Evolutionary conservation across 2,797 vertebrate species (phyloP), one percentile per base, ranked within the genome.

Genomic region (Peromyscus aztecus): DNA sequence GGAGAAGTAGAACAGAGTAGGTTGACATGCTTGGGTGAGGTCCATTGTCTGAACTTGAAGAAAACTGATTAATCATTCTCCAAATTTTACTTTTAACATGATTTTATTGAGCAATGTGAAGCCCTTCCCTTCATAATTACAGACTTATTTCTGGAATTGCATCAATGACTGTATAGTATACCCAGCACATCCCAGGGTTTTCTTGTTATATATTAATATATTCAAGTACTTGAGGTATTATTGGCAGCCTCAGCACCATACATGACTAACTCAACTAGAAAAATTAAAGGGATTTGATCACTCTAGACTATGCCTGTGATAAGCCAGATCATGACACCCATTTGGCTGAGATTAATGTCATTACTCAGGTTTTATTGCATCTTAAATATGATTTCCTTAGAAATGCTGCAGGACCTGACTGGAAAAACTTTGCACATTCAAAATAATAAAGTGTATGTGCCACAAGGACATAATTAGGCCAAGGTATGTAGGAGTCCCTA

Each of bases 31-130:
- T 49, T 34, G 55, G 27, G 40, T 85, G 73, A 49, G 75, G 43
- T 37, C 2, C 23, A 29, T 91, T 89, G 78, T 49, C 67, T 89
- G 31, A 89, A 95, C 71, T 88, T 93, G 92, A 95, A 97, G 34
- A 40, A 71, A 78, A 61, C 23, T 31, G 27, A 90, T 71, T 82
- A 86, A 90, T 75, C 67, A 83, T n/a, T 73, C 67, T 82, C 29
- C 43, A 84, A 55, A 87, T 88, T 85, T 93, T 91, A 88, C 49
- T 4, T 40, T 67, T 37, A 67, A 83, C 8, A 31, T 13, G 4
- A 43, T 69, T 71, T 91, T 93, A n/a, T 91, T 93, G 80, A 89
- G 90, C 34, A 94, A 93, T 43, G 27, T 52, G 19, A 91, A 92
- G 80, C 59, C 80, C n/a, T 63, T 91, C 52, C 52, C 63, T 96